Conservation (phyloP, 1,140 invertebrate species). For the Trachymyrmex cornetzi region DNA sequence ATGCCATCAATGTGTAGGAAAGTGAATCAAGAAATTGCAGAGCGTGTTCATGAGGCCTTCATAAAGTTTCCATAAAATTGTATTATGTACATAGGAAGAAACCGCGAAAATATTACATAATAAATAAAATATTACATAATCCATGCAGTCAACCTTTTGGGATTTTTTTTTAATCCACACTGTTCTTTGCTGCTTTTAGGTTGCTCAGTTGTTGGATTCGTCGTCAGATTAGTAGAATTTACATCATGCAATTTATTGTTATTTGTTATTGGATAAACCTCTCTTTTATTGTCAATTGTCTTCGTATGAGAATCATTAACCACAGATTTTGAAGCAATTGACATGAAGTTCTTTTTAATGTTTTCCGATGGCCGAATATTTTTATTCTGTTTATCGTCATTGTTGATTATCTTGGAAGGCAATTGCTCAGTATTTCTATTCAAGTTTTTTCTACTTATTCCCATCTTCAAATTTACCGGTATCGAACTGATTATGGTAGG, state of each 20-base stretch:
- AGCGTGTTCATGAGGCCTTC: neutral
- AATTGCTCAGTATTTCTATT: neutral
- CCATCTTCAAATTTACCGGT: slow-evolving; percentile 25
- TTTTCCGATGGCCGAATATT: neutral
- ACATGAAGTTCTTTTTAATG: neutral
- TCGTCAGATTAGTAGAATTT: neutral
- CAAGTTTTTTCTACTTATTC: neutral
- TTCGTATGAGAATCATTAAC: neutral
- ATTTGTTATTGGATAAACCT: neutral
- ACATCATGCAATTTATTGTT: neutral
- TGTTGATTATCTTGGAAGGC: neutral
- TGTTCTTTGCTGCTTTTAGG: neutral
- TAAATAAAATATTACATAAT: no score
- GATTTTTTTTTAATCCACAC: slow-evolving; percentile 56
- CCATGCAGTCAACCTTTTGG: slow-evolving; percentile 72
- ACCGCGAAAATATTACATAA: neutral
- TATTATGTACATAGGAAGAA: slow-evolving; percentile 38
- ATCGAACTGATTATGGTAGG: slow-evolving; percentile 48
- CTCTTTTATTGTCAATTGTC: neutral
- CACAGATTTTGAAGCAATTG: neutral
- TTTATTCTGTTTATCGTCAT: neutral
- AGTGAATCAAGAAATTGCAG: slow-evolving; percentile 10
- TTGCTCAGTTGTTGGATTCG: neutral
- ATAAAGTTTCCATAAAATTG: neutral
- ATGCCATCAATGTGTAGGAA: neutral